Evolutionary conservation across 2,797 vertebrate genomes (phyloP), one percentile per base, ranked within the genome.

Genomic region (Nothura maculosa): DNA sequence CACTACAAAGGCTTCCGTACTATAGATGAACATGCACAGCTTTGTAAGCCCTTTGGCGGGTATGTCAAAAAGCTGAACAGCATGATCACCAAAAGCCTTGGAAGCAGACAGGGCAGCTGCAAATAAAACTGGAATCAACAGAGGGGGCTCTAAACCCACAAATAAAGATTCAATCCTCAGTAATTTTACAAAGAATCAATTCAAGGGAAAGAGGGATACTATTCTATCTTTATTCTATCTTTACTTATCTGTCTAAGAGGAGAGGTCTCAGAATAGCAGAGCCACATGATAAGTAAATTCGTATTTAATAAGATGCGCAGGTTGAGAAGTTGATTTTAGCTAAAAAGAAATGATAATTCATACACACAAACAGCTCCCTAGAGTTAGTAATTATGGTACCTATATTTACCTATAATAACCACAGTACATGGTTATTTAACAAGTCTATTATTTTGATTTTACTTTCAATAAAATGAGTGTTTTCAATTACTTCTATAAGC

Each of bases 111-210:
- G 18, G 55, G 73, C 52, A 55, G 58, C 70, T 92, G 89, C 82
- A 91, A 86, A 66, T 47, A 47, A 6, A 55, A 42, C 21, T 5
- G 2, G 3, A 17, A 84, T 36, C 95, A 91, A 36, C 6, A 4
- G 92, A 58, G 69, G 92, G 92, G 81, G 87, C 83, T 89, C 87
- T 78, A 84, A 86, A 72, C 36, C 61, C 20, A 62, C 25, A 89
- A 79, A 88, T 73, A 63, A 84, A 80, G 43, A 1, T 17, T 4
- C 0, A 0, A 2, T 34, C 17, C 87, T 36, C 10, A 2, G 4
- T 40, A 20, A 28, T 11, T 38, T 24, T 8, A 52, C 9, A 17
- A 40, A 6, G 40, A 8, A 78, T 15, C 20, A 24, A 60, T 14
- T 1, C 14, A 12, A 45, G 3, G 25, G 38, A 80, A 84, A 54